Evolutionary conservation across 2,113 vertebrate genomes (phyloP).

Genomic region (Phoxinus phoxinus): DNA sequence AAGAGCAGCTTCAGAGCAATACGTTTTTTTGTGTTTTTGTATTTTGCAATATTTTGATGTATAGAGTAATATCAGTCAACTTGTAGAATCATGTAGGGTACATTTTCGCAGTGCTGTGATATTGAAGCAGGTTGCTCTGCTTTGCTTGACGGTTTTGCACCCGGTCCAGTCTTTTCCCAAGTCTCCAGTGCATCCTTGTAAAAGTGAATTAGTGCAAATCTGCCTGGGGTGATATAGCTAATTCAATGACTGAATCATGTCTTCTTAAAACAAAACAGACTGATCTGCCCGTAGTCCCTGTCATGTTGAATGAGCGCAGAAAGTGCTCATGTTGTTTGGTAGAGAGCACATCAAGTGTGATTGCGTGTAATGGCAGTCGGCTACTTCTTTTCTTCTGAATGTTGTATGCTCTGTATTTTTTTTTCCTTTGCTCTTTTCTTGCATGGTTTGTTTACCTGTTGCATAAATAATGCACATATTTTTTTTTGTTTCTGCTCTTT

Average conservation of each 20-base stretch:
- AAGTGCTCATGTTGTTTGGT: conserved; percentile 18
- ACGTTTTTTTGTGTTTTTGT: background rate
- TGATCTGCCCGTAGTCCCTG: conserved; percentile 34
- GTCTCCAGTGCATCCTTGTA: conserved; percentile 34
- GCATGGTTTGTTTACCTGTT: conserved; percentile 17
- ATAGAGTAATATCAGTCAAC: background rate
- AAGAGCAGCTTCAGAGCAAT: background rate
- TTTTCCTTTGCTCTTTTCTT: background rate
- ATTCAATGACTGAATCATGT: conserved; percentile 38
- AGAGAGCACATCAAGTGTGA: conserved; percentile 27
- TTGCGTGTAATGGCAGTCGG: conserved; percentile 26
- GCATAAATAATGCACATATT: background rate
- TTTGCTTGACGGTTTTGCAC: background rate
- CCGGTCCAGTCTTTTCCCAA: background rate
- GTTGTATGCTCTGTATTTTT: background rate
- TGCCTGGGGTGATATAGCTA: conserved; percentile 33
- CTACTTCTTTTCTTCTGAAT: conserved; percentile 6
- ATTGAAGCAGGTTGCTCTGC: conserved; percentile 6
- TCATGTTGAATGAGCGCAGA: conserved; percentile 25
- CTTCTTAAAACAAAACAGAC: conserved; percentile 44
- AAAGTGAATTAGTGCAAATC: conserved; percentile 42
- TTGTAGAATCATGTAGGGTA: background rate
- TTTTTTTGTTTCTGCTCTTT: background rate
- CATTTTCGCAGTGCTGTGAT: background rate
- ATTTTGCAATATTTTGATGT: background rate